phyloP scores from a whole-genome alignment of 2,797 vertebrate genomes.

The Chelonia mydas region DNA sequence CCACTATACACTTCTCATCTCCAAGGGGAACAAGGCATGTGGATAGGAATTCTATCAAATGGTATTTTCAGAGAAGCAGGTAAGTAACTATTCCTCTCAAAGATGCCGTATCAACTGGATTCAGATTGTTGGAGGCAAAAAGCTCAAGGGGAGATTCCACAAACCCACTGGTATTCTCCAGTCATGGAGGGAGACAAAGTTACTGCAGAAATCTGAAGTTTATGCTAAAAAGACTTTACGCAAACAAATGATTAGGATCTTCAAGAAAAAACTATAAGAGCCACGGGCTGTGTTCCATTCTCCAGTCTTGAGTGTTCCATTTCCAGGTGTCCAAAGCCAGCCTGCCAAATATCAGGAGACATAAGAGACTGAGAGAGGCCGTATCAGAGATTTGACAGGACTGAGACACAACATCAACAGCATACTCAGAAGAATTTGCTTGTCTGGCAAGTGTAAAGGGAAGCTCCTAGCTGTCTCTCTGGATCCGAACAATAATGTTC shows the following conservation, averaged over 20 bases:
- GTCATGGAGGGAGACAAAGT: neutral
- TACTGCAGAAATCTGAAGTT: neutral
- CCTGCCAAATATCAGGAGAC: conserved; percentile 21
- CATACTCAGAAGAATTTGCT: conserved; percentile 37
- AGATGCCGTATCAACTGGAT: neutral
- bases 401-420: conserved; percentile 64
- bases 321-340: conserved; percentile 31
- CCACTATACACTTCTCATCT: neutral
- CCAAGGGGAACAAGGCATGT: neutral
- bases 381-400: conserved; percentile 54
- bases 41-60: conserved; percentile 7
- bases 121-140: neutral
- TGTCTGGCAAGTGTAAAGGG: conserved; percentile 1
- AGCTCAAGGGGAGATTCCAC: neutral
- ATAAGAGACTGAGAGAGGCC: neutral
- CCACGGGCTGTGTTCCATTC: neutral
- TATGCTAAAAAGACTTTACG: neutral
- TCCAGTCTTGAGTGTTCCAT: neutral
- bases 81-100: conserved; percentile 18
- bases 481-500: conserved; percentile 21
- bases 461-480: conserved; percentile 26
- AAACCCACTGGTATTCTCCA: neutral
- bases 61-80: neutral
- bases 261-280: neutral
- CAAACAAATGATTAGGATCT: neutral